A percentile compares a stretch with the other conserved stretches of the same genome.
phyloP scores from a whole-genome alignment of 2,888 invertebrate species.

The Eilema griseolum region DNA sequence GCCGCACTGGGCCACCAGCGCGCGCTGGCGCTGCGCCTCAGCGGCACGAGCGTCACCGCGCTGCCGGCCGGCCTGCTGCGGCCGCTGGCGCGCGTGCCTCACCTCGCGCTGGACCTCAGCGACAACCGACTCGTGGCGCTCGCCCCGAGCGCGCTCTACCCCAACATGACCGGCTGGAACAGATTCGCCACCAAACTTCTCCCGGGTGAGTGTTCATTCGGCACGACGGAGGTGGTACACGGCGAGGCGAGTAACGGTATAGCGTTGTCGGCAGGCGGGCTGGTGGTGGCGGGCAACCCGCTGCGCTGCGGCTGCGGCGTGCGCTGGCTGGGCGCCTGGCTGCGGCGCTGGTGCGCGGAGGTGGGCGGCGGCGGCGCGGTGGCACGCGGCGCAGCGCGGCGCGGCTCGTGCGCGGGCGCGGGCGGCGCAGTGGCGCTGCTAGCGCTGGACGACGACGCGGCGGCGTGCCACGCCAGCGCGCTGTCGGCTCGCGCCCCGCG shows the following conservation, averaged over 20 bases:
- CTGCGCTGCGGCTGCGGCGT: conserved; percentile 94
- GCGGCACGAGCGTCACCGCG: conserved; percentile 90
- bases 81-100: conserved; percentile 90
- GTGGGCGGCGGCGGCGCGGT: conserved; percentile 84
- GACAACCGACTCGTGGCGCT: conserved; percentile 91
- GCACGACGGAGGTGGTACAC: neutral
- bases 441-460: conserved; percentile 90
- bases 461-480: conserved; percentile 93
- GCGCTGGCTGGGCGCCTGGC: conserved; percentile 95
- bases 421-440: conserved; percentile 82
- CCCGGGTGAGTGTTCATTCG: conserved; percentile 84
- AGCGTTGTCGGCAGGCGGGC: conserved; percentile 87
- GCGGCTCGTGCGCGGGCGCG: conserved; percentile 51
- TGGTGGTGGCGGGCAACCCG: conserved; percentile 92
- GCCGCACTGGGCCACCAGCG: conserved; percentile 89
- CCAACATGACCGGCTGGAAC: conserved; percentile 93
- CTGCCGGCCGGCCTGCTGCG: conserved; percentile 91
- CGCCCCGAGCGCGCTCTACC: conserved; percentile 92
- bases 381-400: conserved; percentile 58
- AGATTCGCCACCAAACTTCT: conserved; percentile 93
- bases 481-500: conserved; percentile 69
- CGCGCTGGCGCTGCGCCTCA: conserved; percentile 90
- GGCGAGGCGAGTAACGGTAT: neutral
- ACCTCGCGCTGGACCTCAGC: conserved; percentile 92
- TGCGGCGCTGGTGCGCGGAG: conserved; percentile 94